phyloP scores from a whole-genome alignment of 2,113 vertebrate species.

The Cyanoramphus novaezelandiae region DNA sequence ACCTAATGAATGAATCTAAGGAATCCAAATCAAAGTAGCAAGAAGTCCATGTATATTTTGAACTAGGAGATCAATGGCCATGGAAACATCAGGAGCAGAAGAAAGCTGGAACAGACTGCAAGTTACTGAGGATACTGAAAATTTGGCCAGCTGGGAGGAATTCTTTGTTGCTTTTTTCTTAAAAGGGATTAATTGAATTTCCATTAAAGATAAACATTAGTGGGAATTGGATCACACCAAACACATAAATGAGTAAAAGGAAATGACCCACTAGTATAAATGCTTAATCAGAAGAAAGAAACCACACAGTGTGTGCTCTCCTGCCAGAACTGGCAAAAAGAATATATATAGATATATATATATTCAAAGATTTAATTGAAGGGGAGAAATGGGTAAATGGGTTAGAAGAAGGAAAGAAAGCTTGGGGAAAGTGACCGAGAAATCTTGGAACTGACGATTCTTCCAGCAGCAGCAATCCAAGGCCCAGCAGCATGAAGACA shows the following conservation, averaged over 20 bases:
- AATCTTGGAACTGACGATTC: background rate
- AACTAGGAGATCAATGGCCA: background rate
- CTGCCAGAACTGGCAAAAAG: background rate
- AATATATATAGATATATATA: background rate
- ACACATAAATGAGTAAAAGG: background rate
- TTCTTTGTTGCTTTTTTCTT: conserved; percentile 5
- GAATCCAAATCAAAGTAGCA: background rate
- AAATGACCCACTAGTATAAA: background rate
- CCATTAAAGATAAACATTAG: background rate
- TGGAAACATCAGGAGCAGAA: background rate
- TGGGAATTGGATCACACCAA: conserved; percentile 9
- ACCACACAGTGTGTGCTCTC: background rate
- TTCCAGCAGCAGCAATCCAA: background rate
- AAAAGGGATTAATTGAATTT: background rate
- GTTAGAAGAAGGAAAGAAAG: background rate
- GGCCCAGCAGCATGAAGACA: background rate
- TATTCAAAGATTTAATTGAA: background rate
- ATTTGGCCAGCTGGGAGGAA: background rate
- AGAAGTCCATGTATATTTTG: background rate
- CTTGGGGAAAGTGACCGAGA: background rate
- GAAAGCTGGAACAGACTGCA: background rate
- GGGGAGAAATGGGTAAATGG: accelerated
- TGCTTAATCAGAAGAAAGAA: conserved; percentile 13
- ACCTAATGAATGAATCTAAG: background rate
- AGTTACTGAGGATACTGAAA: background rate